Evolutionary conservation across 2,797 vertebrate species (phyloP).

Genomic region (Parauchenoglanis ngamensis): DNA sequence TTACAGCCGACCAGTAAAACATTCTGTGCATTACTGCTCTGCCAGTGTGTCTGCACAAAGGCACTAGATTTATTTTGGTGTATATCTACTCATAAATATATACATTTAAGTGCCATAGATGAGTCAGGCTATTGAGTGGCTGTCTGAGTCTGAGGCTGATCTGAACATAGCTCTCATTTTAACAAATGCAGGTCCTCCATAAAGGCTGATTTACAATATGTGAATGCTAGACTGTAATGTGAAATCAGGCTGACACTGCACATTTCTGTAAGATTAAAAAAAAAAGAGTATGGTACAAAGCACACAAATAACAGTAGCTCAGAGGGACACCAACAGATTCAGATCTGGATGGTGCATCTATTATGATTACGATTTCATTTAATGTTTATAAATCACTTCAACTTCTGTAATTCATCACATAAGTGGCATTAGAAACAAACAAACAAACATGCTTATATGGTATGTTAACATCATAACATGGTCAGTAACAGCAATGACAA

Average conservation of each 20-base stretch:
- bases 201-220: constrained; percentile 21
- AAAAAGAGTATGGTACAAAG: neutral
- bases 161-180: constrained; percentile 34
- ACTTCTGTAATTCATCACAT: neutral
- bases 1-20: neutral
- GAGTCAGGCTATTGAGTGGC: constrained; percentile 49
- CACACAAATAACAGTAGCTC: neutral
- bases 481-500: neutral
- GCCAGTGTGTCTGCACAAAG: constrained; percentile 35
- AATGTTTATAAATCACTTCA: neutral
- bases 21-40: constrained; percentile 33
- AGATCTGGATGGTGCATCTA: neutral
- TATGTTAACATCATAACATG: neutral
- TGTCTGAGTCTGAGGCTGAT: constrained; percentile 46
- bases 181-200: constrained; percentile 38
- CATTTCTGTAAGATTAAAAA: constrained; percentile 16
- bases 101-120: constrained; percentile 30
- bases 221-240: constrained; percentile 46
- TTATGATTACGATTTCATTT: neutral
- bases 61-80: neutral
- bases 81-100: constrained; percentile 11
- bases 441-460: neutral
- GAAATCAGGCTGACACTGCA: constrained; percentile 41
- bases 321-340: neutral
- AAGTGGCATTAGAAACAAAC: neutral